Percentiles rank a stretch among this genome's conserved stretches.
Conservation (phyloP, 2,888 invertebrate species). For the Leucania comma region DNA sequence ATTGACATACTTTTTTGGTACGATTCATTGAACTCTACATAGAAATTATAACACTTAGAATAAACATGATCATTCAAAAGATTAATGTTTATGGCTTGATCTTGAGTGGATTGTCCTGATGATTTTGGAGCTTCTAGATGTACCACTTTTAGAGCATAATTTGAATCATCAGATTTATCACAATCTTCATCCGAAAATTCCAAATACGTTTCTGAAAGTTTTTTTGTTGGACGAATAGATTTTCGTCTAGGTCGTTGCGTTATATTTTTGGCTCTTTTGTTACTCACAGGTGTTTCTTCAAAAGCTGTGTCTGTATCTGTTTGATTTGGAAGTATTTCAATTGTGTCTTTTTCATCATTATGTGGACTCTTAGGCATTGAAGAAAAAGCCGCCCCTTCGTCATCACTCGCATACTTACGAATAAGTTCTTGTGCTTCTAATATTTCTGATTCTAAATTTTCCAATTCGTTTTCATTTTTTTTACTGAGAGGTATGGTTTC, state of each 20-base stretch:
- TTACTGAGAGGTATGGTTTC: background rate
- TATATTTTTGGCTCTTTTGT: background rate
- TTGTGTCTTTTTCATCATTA: background rate
- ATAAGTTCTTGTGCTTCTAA: slow-evolving; percentile 24
- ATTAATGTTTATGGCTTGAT: background rate
- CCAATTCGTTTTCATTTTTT: background rate
- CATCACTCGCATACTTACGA: background rate
- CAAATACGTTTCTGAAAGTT: background rate
- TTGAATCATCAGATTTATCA: slow-evolving; percentile 17
- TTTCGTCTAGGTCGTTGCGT: slow-evolving; percentile 10
- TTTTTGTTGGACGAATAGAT: background rate
- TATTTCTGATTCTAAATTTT: slow-evolving; percentile 6
- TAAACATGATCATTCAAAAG: slow-evolving; percentile 5
- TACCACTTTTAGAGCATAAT: background rate
- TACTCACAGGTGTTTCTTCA: background rate
- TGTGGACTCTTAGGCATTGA: background rate
- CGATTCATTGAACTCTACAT: slow-evolving; percentile 29
- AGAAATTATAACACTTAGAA: slow-evolving; percentile 21
- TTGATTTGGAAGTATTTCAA: slow-evolving; percentile 6
- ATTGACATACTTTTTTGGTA: slow-evolving; percentile 24
- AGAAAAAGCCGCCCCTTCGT: background rate
- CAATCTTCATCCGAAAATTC: slow-evolving; percentile 12
- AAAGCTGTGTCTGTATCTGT: background rate
- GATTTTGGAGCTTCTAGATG: background rate
- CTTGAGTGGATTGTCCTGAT: background rate